Evolutionary conservation across 1,140 invertebrate species (phyloP).

Genomic region (Achroia grisella): DNA sequence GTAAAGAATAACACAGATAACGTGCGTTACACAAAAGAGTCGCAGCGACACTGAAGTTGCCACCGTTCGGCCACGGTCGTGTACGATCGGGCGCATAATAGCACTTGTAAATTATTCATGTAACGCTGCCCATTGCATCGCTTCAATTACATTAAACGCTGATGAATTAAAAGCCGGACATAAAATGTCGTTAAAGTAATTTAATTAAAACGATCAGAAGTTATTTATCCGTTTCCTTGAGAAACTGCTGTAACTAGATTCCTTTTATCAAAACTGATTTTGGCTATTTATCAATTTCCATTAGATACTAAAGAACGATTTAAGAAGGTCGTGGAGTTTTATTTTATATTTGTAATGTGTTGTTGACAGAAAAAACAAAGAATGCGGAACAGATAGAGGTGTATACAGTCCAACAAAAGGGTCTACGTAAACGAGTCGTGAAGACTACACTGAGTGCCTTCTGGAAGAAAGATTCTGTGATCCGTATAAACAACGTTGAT

Average conservation of each 20-base stretch:
- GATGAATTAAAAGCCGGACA: constrained; percentile 8
- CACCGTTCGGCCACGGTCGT: constrained; percentile 26
- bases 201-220: not conserved
- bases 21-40: constrained; percentile 16
- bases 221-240: too few relatives aligned
- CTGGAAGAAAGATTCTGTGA: constrained; percentile 77
- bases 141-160: constrained; percentile 24
- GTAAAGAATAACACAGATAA: constrained; percentile 22
- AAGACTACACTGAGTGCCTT: constrained; percentile 76
- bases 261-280: too few relatives aligned
- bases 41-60: constrained; percentile 37
- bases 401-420: constrained; percentile 77
- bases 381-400: constrained; percentile 79
- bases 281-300: too few relatives aligned
- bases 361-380: constrained; percentile 79
- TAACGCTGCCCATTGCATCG: constrained; percentile 19
- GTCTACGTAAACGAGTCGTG: constrained; percentile 76
- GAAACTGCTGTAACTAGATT: too few relatives aligned
- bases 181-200: not conserved
- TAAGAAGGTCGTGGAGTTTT: too few relatives aligned
- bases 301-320: too few relatives aligned
- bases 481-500: constrained; percentile 81
- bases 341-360: constrained; percentile 5
- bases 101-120: constrained; percentile 52
- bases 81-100: constrained; percentile 32